Evolutionary conservation across 2,888 invertebrate species (phyloP).

Genomic region (Tipula confusa): DNA sequence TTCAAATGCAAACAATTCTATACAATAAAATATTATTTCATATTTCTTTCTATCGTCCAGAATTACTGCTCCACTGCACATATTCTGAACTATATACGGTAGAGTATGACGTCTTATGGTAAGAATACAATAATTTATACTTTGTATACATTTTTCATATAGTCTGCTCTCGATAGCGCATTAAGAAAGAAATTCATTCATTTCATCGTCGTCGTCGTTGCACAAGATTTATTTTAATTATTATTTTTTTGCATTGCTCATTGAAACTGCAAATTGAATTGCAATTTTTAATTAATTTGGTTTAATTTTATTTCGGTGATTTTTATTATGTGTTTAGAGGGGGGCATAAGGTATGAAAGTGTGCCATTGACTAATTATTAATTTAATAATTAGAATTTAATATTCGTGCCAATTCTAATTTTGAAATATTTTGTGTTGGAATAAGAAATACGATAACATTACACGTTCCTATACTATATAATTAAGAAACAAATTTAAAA

Average conservation of each 20-base stretch:
- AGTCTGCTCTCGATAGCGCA: neutral
- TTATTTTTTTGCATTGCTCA: neutral
- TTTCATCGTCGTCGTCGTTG: neutral
- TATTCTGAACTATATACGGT: neutral
- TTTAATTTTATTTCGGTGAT: neutral
- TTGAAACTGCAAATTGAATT: neutral
- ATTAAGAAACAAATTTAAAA: too few relatives aligned
- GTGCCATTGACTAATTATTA: neutral
- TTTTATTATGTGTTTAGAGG: too few relatives aligned
- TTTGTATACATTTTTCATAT: neutral
- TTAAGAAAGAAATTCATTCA: slow-evolving; percentile 6
- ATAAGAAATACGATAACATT: neutral
- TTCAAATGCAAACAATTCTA: neutral
- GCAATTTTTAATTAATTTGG: neutral
- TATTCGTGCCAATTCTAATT: neutral
- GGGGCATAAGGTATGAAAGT: neutral
- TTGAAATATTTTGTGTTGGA: neutral
- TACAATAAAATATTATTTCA: neutral
- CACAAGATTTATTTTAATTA: neutral
- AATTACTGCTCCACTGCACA: neutral
- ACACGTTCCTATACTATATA: too few relatives aligned
- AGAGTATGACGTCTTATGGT: neutral
- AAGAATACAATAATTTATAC: neutral
- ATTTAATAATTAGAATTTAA: too few relatives aligned
- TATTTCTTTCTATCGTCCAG: neutral